Evolutionary conservation across 1,140 invertebrate species (phyloP).

Genomic region (Wiebesia pumilae): DNA sequence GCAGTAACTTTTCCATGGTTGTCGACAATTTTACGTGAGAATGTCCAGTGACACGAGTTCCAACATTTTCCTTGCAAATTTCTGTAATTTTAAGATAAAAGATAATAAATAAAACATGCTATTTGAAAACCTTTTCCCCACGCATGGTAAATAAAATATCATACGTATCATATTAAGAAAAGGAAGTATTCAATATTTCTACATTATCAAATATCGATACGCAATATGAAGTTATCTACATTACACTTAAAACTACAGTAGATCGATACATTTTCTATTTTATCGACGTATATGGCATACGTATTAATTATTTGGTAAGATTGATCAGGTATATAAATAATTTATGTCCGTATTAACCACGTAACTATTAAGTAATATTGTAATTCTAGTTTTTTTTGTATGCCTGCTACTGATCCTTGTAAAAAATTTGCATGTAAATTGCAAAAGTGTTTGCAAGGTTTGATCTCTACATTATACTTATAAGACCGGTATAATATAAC

Average conservation of each 20-base stretch:
- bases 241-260: no score
- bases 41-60: no score
- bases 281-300: neutral
- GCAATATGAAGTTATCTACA: no score
- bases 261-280: neutral
- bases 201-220: no score
- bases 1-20: no score
- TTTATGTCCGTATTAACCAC: neutral
- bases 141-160: neutral
- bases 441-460: slow-evolving; percentile 85
- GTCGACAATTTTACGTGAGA: no score
- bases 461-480: slow-evolving; percentile 18
- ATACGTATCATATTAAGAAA: no score
- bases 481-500: slow-evolving; percentile 7
- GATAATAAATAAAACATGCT: no score
- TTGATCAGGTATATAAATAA: neutral
- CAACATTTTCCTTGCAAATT: no score
- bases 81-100: no score
- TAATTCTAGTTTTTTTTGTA: slow-evolving; percentile 42
- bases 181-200: no score
- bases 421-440: slow-evolving; percentile 84
- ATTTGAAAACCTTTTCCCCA: neutral
- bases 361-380: neutral
- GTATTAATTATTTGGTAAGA: no score
- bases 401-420: slow-evolving; percentile 79